Conservation (phyloP, 2,113 vertebrate genomes). For the Neomonachus schauinslandi region DNA sequence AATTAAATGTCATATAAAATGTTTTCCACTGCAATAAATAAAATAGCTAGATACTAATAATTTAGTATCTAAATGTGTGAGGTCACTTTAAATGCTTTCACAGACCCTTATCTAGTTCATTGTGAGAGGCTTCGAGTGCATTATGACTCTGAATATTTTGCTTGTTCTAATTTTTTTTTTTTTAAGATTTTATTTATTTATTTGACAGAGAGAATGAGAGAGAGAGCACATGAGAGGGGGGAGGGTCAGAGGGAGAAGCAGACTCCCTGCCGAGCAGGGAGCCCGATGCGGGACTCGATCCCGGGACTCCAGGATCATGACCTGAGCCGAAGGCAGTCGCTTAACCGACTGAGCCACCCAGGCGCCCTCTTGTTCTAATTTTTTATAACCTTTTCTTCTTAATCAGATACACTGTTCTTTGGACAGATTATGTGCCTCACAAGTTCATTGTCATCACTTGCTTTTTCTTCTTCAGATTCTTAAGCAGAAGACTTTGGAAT, state of each 20-base stretch:
- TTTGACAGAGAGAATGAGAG: no score
- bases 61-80: slow-evolving; percentile 34
- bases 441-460: not conserved
- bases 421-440: not conserved
- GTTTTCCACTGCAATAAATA: slow-evolving; percentile 18
- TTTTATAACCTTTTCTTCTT: slow-evolving; percentile 40
- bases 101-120: not conserved
- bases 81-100: not conserved
- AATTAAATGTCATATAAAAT: not conserved
- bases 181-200: no score
- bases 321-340: no score
- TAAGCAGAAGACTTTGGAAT: not conserved
- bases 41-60: not conserved
- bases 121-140: not conserved
- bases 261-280: no score
- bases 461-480: not conserved
- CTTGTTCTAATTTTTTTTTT: slow-evolving; percentile 35
- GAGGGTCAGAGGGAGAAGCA: no score
- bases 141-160: not conserved
- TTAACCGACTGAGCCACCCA: no score
- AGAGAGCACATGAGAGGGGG: no score
- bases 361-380: slow-evolving; percentile 18
- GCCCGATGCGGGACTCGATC: no score
- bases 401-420: not conserved
- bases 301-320: no score